phyloP scores from a whole-genome alignment of 1,140 invertebrate genomes.

The Macrostomum lignano region DNA sequence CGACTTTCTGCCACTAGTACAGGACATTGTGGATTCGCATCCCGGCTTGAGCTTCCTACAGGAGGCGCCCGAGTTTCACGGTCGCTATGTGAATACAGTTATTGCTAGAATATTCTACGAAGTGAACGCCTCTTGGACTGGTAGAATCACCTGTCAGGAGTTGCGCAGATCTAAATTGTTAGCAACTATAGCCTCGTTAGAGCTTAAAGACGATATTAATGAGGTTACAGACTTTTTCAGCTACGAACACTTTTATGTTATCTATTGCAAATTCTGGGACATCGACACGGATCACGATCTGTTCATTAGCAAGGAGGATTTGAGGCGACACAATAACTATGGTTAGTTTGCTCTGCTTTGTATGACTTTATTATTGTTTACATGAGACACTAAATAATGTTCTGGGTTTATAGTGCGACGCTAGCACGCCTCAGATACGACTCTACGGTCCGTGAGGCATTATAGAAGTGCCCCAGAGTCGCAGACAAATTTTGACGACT shows the following conservation, averaged over 20 bases:
- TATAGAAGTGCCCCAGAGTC: no score
- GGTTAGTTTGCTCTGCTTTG: constrained; percentile 32
- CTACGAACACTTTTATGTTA: constrained; percentile 98
- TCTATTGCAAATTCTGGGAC: constrained; percentile 99
- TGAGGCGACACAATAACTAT: constrained; percentile 74
- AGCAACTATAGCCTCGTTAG: constrained; percentile 21
- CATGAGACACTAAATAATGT: constrained; percentile 4
- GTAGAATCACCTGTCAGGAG: constrained; percentile 57
- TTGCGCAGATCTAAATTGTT: constrained; percentile 63
- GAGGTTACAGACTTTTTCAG: constrained; percentile 79
- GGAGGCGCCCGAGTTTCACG: constrained; percentile 90
- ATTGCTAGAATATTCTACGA: constrained; percentile 92
- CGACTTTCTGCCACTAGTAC: no score
- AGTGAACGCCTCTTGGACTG: constrained; percentile 88
- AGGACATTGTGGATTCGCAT: constrained; percentile 97
- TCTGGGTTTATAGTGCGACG: constrained; percentile 2
- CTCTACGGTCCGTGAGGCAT: no score
- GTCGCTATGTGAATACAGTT: constrained; percentile 79
- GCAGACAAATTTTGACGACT: no score
- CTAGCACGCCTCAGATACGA: no score
- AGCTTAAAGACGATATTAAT: constrained; percentile 81
- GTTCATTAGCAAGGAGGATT: constrained; percentile 65
- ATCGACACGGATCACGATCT: constrained; percentile 89
- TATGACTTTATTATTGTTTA: not conserved
- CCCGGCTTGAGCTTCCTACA: constrained; percentile 80